Evolutionary conservation across 2,888 invertebrate species (phyloP).

Genomic region (Margaritifera margaritifera): DNA sequence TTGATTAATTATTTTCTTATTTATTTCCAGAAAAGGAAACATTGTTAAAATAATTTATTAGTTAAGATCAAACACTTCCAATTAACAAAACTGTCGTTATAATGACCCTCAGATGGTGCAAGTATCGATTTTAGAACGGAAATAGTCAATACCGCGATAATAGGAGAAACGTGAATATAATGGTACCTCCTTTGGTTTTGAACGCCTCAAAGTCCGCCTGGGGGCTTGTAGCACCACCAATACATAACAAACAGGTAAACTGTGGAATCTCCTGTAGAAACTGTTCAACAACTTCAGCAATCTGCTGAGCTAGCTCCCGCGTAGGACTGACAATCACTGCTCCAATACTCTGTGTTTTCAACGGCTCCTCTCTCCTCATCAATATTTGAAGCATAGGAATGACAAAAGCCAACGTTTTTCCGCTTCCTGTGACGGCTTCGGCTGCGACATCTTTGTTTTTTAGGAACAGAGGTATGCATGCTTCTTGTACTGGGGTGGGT

Average conservation of each 20-base stretch:
- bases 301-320: conserved; percentile 94
- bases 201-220: conserved; percentile 84
- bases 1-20: no score
- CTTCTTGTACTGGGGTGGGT: conserved; percentile 76
- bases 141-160: no score
- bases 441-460: conserved; percentile 96
- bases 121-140: no score
- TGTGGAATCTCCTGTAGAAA: conserved; percentile 65
- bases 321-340: conserved; percentile 96
- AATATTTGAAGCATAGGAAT: conserved; percentile 93
- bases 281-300: conserved; percentile 76
- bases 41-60: no score
- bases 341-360: conserved; percentile 78
- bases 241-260: conserved; percentile 71
- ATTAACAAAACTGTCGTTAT: no score
- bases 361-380: conserved; percentile 56
- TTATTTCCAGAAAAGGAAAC: no score
- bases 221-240: conserved; percentile 88
- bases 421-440: conserved; percentile 98
- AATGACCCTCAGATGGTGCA: no score
- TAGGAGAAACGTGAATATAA: no score
- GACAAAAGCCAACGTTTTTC: conserved; percentile 96
- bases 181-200: conserved; percentile 76
- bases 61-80: no score
- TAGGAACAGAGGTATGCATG: conserved; percentile 90